These are phyloP conservation scores for Aspidoscelis tigris DNA, from an alignment of 2,113 vertebrate species.

Conservation along the genomic window DNA sequence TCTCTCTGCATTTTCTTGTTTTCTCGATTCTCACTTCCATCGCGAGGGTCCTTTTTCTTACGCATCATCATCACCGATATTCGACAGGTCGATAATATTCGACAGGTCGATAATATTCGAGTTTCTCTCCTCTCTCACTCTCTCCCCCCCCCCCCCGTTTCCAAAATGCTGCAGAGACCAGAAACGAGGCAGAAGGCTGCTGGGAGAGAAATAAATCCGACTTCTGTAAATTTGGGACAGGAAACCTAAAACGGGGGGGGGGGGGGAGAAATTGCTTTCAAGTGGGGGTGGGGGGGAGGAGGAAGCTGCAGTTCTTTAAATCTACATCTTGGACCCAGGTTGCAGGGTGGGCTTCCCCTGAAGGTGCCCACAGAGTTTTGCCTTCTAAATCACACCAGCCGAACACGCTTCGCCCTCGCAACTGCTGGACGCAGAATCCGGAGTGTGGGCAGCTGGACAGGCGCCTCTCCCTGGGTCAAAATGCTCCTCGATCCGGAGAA, in stretches of 20 bases:
- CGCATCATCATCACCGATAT: neutral
- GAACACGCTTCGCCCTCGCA: neutral
- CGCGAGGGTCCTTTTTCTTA: neutral
- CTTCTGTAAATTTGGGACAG: slow-evolving; percentile 12
- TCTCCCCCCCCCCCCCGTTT: neutral
- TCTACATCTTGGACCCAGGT: slow-evolving; percentile 2
- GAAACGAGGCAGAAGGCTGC: slow-evolving; percentile 46
- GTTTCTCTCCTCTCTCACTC: neutral
- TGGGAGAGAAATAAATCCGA: slow-evolving; percentile 43
- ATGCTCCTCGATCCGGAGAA: neutral
- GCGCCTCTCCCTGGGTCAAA: neutral
- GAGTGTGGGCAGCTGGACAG: slow-evolving; percentile 13
- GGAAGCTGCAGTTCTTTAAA: slow-evolving; percentile 47
- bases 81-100: slow-evolving; percentile 2
- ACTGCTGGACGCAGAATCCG: slow-evolving; percentile 13
- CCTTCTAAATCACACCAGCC: neutral
- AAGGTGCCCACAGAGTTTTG: neutral
- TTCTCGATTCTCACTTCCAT: neutral
- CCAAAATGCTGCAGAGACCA: slow-evolving; percentile 61
- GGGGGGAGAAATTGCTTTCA: slow-evolving; percentile 50
- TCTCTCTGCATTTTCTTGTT: neutral
- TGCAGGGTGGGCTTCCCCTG: slow-evolving; percentile 8
- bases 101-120: neutral
- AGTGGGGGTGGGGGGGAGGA: slow-evolving; percentile 21
- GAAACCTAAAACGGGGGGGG: slow-evolving; percentile 44